Percentiles rank a stretch among this genome's conserved stretches.
phyloP scores from a whole-genome alignment of 2,888 invertebrate species.

The Leptothorax acervorum region DNA sequence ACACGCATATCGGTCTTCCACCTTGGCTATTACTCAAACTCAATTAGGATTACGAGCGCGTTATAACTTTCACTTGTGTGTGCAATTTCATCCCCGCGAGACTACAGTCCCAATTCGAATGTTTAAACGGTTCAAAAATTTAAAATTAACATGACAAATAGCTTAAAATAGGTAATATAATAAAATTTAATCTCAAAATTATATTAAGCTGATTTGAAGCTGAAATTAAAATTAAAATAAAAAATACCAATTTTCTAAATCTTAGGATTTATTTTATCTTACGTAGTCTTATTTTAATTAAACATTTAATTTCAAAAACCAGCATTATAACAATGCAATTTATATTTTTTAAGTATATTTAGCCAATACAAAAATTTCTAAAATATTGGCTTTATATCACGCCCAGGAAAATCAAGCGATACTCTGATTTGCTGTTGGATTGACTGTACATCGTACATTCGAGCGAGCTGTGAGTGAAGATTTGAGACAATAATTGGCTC shows the following conservation, averaged over 20 bases:
- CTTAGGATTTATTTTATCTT: not conserved
- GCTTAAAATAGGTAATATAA: not conserved
- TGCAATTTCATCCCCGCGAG: not conserved
- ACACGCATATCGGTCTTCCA: not conserved
- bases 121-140: not conserved
- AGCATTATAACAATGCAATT: not conserved
- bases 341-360: not conserved
- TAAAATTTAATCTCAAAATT: not conserved
- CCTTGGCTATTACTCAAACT: constrained; percentile 27
- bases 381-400: not conserved
- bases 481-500: constrained; percentile 80
- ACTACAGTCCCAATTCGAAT: not conserved
- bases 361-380: not conserved
- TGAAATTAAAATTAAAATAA: not conserved
- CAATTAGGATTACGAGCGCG: constrained; percentile 28
- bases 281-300: not conserved
- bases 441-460: constrained; percentile 43
- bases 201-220: not conserved
- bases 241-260: not conserved
- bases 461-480: constrained; percentile 58
- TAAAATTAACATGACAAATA: not conserved
- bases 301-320: not conserved
- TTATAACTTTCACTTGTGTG: constrained; percentile 23
- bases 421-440: constrained; percentile 36
- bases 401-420: not conserved